Percentiles rank a stretch among this genome's conserved stretches.
These are phyloP conservation scores for Albula glossodonta DNA, from an alignment of 2,113 vertebrate genomes.

Conservation along the genomic window DNA sequence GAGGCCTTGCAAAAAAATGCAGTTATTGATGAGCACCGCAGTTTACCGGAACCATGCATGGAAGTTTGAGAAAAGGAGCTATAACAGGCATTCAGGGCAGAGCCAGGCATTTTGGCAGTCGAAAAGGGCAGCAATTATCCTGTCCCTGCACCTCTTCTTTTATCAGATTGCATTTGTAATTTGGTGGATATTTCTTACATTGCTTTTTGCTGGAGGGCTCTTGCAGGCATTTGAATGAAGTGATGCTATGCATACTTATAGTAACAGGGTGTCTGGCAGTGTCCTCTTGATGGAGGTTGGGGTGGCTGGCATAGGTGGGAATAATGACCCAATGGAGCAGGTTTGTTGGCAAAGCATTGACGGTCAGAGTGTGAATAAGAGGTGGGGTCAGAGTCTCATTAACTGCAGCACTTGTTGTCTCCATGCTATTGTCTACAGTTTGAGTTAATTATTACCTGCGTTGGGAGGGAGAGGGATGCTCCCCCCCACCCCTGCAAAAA, in stretches of 20 bases:
- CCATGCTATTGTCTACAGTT: constrained; percentile 64
- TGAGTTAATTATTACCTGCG: constrained; percentile 74
- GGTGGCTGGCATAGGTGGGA: constrained; percentile 20
- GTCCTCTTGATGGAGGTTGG: constrained; percentile 20
- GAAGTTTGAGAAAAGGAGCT: neutral
- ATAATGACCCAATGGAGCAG: constrained; percentile 34
- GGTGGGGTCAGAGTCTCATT: constrained; percentile 52
- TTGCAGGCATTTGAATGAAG: constrained; percentile 50
- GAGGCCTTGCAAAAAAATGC: neutral
- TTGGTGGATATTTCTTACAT: constrained; percentile 41
- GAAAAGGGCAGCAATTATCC: constrained; percentile 39
- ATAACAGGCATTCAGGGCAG: neutral
- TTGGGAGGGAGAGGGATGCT: constrained; percentile 13
- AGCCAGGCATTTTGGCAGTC: constrained; percentile 31
- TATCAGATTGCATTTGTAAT: constrained; percentile 70
- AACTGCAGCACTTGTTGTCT: constrained; percentile 45
- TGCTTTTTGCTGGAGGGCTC: constrained; percentile 39
- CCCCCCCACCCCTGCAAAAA: neutral
- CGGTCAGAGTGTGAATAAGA: constrained; percentile 37
- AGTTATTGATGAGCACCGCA: neutral
- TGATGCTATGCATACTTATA: constrained; percentile 69
- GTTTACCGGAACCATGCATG: neutral
- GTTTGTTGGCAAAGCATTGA: constrained; percentile 16
- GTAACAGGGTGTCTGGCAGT: constrained; percentile 57
- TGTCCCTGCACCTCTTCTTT: constrained; percentile 44